These are phyloP conservation scores for Coelinius sp. DNA, from an alignment of 2,888 invertebrate species.

Conservation along the genomic window DNA sequence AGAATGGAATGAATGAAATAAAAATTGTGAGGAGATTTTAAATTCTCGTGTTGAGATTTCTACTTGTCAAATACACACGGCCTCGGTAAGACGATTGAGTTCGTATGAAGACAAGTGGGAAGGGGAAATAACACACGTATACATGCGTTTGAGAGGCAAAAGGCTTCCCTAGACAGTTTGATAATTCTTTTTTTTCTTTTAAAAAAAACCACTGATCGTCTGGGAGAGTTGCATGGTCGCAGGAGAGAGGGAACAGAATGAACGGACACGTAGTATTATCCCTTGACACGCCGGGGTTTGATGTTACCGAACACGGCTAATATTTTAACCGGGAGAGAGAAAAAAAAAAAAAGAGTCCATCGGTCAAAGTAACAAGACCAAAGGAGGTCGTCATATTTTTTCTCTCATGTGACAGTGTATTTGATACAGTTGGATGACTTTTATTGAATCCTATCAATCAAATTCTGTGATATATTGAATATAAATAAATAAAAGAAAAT, in stretches of 20 bases:
- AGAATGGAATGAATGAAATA: not conserved
- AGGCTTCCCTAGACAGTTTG: not conserved
- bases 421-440: not conserved
- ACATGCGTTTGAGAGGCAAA: not conserved
- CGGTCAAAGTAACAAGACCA: constrained; percentile 13
- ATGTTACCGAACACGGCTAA: not conserved
- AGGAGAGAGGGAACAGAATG: not conserved
- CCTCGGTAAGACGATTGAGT: constrained; percentile 12
- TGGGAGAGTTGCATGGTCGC: not conserved
- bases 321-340: not conserved
- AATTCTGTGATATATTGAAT: not conserved
- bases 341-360: constrained; percentile 11
- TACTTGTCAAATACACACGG: constrained; percentile 1
- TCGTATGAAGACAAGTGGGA: not conserved
- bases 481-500: not conserved
- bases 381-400: constrained; percentile 9
- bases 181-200: not conserved
- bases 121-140: not conserved
- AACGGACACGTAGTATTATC: not conserved
- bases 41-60: not conserved
- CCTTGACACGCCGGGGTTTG: constrained; percentile 17
- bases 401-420: constrained; percentile 9
- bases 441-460: not conserved
- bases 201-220: not conserved
- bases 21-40: not conserved